These are phyloP conservation scores for Triplophysa yarkandensis DNA, from an alignment of 2,797 vertebrate genomes.

Conservation along the genomic window DNA sequence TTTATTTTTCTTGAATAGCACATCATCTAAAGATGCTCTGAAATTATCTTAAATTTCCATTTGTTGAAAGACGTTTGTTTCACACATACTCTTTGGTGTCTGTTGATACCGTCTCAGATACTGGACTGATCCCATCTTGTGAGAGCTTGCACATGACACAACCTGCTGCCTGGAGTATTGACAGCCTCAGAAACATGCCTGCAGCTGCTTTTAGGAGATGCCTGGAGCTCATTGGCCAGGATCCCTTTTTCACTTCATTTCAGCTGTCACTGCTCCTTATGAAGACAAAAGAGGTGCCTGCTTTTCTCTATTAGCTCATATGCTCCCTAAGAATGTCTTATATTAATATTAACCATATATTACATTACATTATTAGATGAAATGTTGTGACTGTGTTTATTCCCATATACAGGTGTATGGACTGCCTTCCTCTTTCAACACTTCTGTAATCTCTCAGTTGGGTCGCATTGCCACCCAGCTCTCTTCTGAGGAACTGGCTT, in stretches of 20 bases:
- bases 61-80: too few relatives aligned
- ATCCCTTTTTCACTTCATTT: slow-evolving; percentile 66
- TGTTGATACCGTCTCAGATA: slow-evolving; percentile 51
- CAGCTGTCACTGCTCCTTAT: slow-evolving; percentile 67
- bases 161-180: slow-evolving; percentile 70
- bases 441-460: slow-evolving; percentile 73
- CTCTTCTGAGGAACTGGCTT: slow-evolving; percentile 69
- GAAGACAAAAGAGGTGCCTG: slow-evolving; percentile 73
- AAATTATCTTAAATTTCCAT: not conserved
- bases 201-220: slow-evolving; percentile 70
- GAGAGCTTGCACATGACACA: slow-evolving; percentile 71
- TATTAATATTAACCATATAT: not conserved
- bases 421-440: slow-evolving; percentile 67
- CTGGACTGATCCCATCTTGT: slow-evolving; percentile 70
- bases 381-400: not conserved
- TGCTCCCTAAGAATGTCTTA: not conserved
- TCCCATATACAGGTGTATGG: slow-evolving; percentile 69
- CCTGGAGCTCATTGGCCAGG: slow-evolving; percentile 77
- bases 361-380: not conserved
- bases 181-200: slow-evolving; percentile 72
- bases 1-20: not conserved
- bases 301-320: not conserved
- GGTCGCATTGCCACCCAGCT: slow-evolving; percentile 68
- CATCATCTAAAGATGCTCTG: not conserved
- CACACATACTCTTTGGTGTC: not conserved